Evolutionary conservation across 2,888 invertebrate species (phyloP).

Genomic region (Sepioteuthis lessoniana): DNA sequence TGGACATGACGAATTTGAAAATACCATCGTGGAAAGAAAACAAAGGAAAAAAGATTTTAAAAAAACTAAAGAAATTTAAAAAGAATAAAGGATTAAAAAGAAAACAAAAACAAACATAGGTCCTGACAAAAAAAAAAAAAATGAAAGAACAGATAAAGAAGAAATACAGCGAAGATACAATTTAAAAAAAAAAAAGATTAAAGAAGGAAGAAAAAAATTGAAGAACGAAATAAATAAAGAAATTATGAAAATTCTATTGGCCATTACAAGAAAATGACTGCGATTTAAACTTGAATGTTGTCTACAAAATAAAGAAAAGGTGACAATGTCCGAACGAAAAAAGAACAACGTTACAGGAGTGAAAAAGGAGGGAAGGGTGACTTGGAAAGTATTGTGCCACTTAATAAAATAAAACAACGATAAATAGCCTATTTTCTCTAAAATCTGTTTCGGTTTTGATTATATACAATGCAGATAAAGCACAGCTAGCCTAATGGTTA

Average conservation of each 20-base stretch:
- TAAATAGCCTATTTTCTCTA: not conserved
- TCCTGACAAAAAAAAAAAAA: not conserved
- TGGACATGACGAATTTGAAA: too few species aligned
- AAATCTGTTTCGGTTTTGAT: not conserved
- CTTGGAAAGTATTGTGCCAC: not conserved
- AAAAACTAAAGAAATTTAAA: too few species aligned
- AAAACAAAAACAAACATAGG: not conserved
- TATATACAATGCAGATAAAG: not conserved
- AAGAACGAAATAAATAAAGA: not conserved
- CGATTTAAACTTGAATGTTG: not conserved
- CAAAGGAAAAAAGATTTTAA: too few species aligned
- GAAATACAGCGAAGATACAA: not conserved
- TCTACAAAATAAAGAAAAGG: not conserved
- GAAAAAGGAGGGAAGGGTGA: not conserved
- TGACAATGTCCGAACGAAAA: not conserved
- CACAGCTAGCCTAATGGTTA: too few species aligned
- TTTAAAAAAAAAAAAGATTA: not conserved
- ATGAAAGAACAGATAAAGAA: not conserved
- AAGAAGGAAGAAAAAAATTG: not conserved
- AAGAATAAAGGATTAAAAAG: too few species aligned
- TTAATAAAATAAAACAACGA: not conserved
- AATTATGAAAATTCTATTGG: conserved; percentile 18
- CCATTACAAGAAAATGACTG: not conserved
- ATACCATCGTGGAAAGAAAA: too few species aligned
- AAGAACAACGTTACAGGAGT: not conserved